A percentile compares a stretch with the other conserved stretches of the same genome.
phyloP scores from a whole-genome alignment of 2,888 invertebrate genomes.

The Xestobium rufovillosum region DNA sequence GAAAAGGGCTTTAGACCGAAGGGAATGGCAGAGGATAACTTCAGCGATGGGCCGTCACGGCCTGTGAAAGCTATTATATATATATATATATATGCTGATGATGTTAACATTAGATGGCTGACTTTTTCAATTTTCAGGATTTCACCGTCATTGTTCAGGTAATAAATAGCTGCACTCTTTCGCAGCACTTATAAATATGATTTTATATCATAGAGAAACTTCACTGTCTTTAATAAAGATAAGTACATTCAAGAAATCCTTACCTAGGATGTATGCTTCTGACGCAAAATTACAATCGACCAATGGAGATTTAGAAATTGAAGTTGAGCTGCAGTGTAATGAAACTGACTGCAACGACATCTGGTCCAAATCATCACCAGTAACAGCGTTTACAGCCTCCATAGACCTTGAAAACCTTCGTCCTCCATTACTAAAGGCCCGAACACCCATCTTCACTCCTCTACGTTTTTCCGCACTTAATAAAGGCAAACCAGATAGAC shows the following conservation, averaged over 20 bases:
- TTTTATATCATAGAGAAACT: no score
- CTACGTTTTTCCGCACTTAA: constrained; percentile 41
- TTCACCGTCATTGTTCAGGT: no score
- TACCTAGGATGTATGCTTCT: constrained; percentile 51
- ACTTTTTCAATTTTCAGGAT: no score
- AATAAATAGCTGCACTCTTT: no score
- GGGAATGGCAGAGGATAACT: no score
- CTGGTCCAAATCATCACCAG: constrained; percentile 37
- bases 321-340: constrained; percentile 38
- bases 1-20: no score
- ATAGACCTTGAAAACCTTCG: constrained; percentile 38
- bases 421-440: constrained; percentile 48
- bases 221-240: no score
- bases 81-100: no score
- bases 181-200: no score
- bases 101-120: no score
- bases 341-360: constrained; percentile 39
- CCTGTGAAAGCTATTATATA: no score
- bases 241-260: constrained; percentile 30
- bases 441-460: constrained; percentile 69
- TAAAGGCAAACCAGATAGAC: constrained; percentile 33
- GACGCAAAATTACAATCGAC: constrained; percentile 39
- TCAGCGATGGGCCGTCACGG: no score
- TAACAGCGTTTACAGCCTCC: constrained; percentile 37
- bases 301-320: constrained; percentile 32